A percentile compares a stretch with the other conserved stretches of the same genome.
Conservation (phyloP, 2,113 vertebrate species). For the Barnardius zonarius region DNA sequence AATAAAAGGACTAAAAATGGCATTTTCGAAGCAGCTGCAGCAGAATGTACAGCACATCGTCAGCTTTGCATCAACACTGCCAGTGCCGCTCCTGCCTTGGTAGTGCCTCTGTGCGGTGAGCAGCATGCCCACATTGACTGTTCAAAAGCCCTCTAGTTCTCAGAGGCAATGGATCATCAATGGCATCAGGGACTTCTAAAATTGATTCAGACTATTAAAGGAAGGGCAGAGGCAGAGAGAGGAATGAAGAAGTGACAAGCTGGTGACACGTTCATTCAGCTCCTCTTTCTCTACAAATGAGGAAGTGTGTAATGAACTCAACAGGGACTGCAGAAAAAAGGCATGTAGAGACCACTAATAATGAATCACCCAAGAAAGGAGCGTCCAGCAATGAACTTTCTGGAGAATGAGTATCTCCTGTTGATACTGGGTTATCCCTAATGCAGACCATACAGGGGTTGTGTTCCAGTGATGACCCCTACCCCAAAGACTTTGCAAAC, state of each 20-base stretch:
- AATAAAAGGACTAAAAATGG: slow-evolving; percentile 6
- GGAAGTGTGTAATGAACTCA: neutral
- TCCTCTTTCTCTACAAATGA: slow-evolving; percentile 20
- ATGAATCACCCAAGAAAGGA: neutral
- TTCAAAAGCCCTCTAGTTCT: neutral
- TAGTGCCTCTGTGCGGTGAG: rapidly evolving
- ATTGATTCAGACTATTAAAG: slow-evolving; percentile 46
- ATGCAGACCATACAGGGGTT: rapidly evolving
- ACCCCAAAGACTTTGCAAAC: neutral
- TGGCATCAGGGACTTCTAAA: slow-evolving; percentile 11
- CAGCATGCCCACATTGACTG: neutral
- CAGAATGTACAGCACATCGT: rapidly evolving
- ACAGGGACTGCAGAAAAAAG: neutral
- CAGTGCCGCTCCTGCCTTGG: rapidly evolving
- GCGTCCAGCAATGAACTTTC: neutral
- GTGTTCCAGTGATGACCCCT: neutral
- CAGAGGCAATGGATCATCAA: neutral
- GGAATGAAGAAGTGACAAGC: slow-evolving; percentile 10
- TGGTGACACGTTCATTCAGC: slow-evolving; percentile 33
- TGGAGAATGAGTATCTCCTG: neutral
- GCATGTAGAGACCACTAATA: neutral
- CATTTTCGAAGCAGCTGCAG: neutral
- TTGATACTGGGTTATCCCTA: neutral
- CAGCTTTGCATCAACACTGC: neutral
- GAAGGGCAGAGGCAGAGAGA: neutral